Evolutionary conservation across 2,888 invertebrate species (phyloP).

Genomic region (Altica lythri): DNA sequence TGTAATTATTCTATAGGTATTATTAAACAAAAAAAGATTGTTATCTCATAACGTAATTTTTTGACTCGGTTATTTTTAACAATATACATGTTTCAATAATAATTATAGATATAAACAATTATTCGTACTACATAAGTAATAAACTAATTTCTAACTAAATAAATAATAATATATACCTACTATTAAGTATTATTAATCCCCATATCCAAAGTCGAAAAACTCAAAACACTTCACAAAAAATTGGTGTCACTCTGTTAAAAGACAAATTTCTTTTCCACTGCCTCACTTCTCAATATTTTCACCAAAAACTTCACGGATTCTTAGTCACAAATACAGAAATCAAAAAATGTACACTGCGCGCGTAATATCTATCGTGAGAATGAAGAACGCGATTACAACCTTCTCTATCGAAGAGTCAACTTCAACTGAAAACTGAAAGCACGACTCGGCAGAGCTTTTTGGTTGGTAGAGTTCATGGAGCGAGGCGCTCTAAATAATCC

Average conservation of each 20-base stretch:
- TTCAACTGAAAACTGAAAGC: slow-evolving; percentile 16
- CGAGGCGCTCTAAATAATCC: slow-evolving; percentile 7
- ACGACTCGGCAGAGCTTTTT: slow-evolving; percentile 8
- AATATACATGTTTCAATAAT: too few relatives aligned
- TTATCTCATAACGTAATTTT: too few relatives aligned
- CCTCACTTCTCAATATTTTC: too few relatives aligned
- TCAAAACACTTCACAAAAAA: slow-evolving; percentile 1
- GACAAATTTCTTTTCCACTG: slow-evolving; percentile 8
- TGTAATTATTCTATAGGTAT: too few relatives aligned
- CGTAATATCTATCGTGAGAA: slow-evolving; percentile 1
- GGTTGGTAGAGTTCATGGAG: not conserved
- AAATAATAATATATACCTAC: not conserved
- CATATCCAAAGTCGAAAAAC: slow-evolving; percentile 7
- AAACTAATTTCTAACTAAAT: too few relatives aligned
- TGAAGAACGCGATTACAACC: slow-evolving; percentile 2
- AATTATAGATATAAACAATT: too few relatives aligned
- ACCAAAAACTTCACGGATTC: slow-evolving; percentile 7
- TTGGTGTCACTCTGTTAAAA: slow-evolving; percentile 7
- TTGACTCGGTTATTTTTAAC: too few relatives aligned
- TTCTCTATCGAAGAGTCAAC: slow-evolving; percentile 8
- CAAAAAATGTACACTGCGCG: not conserved
- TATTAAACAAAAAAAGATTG: too few relatives aligned
- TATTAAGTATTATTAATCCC: slow-evolving; percentile 18
- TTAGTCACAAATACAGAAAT: slow-evolving; percentile 4
- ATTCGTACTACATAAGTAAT: too few relatives aligned